Conservation (phyloP, 1,140 invertebrate genomes). For the Brachystomella parvula region DNA sequence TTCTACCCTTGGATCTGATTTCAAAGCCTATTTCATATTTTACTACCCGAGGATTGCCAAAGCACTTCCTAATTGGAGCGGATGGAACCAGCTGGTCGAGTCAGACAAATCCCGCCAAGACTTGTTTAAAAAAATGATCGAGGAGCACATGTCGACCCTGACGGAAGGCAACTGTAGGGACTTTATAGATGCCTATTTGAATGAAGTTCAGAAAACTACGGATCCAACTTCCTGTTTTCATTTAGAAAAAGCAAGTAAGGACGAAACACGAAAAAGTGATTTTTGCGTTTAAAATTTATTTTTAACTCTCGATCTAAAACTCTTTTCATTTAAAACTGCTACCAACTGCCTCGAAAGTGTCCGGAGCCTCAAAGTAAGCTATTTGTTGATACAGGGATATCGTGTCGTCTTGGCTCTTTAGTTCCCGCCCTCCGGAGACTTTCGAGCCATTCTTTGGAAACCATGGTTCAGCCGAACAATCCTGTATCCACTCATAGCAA, state of each 20-base stretch:
- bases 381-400: too few relatives aligned
- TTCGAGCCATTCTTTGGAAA: too few relatives aligned
- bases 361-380: too few relatives aligned
- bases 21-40: neutral
- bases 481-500: too few relatives aligned
- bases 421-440: too few relatives aligned
- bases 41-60: neutral
- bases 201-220: neutral
- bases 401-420: too few relatives aligned
- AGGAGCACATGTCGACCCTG: neutral
- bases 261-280: too few relatives aligned
- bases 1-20: neutral
- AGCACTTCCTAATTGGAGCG: neutral
- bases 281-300: too few relatives aligned
- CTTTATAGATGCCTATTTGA: neutral
- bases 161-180: neutral
- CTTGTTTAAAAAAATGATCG: neutral
- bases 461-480: too few relatives aligned
- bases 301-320: too few relatives aligned
- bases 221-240: slow-evolving; percentile 18
- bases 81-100: neutral
- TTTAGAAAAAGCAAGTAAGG: neutral
- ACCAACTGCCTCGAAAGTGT: too few relatives aligned
- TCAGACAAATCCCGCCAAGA: neutral
- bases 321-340: too few relatives aligned